Evolutionary conservation across 1,140 invertebrate species (phyloP).

Genomic region (Tetramorium simillimum): DNA sequence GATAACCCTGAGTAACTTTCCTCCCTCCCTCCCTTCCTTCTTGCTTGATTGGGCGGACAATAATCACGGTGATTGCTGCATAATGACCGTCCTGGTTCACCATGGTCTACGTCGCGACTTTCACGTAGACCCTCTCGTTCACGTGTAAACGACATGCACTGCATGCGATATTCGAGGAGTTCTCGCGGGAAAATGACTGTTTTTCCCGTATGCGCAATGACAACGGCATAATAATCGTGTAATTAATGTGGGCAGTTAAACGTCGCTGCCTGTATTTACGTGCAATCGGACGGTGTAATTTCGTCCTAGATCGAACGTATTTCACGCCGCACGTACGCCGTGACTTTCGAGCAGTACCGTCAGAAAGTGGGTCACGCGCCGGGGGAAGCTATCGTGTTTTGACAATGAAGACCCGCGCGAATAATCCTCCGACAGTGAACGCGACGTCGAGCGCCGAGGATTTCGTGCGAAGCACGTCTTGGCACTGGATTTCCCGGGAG

Average conservation of each 20-base stretch:
- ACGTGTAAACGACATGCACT: background rate
- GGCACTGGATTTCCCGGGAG: background rate
- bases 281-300: background rate
- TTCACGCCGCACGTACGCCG: background rate
- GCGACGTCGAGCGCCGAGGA: background rate
- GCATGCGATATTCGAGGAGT: slow-evolving; percentile 4
- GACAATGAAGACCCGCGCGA: slow-evolving; percentile 7
- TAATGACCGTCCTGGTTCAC: slow-evolving; percentile 30
- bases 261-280: background rate
- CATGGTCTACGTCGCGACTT: slow-evolving; percentile 32
- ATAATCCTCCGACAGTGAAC: slow-evolving; percentile 16
- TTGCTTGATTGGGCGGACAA: background rate
- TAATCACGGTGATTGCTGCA: slow-evolving; percentile 23
- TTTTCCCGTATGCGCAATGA: background rate
- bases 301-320: slow-evolving; percentile 8
- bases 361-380: slow-evolving; percentile 13
- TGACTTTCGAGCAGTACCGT: slow-evolving; percentile 28
- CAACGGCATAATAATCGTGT: background rate
- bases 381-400: slow-evolving; percentile 1
- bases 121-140: slow-evolving; percentile 22
- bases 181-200: background rate
- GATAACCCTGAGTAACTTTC: slow-evolving; percentile 7
- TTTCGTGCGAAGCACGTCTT: slow-evolving; percentile 14
- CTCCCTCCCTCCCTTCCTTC: background rate
- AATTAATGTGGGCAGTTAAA: background rate